Conservation (phyloP, 1,140 invertebrate genomes). For the Harpegnathos saltator region DNA sequence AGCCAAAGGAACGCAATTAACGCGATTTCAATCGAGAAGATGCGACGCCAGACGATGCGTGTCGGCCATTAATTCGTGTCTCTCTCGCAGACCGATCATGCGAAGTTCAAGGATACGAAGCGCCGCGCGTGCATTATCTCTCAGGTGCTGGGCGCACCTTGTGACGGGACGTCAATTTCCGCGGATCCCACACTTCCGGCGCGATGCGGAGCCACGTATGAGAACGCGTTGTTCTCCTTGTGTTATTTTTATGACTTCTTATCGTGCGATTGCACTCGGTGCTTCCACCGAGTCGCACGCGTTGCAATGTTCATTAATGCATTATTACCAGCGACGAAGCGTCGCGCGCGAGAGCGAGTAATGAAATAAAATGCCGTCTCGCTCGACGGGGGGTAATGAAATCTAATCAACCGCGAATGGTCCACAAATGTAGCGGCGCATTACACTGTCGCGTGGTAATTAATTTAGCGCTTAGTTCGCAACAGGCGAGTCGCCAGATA, state of each 20-base stretch:
- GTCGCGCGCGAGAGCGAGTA: background rate
- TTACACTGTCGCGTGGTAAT: constrained; percentile 10
- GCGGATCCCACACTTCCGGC: background rate
- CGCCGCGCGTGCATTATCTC: background rate
- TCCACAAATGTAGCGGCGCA: constrained; percentile 1
- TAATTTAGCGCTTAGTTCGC: constrained; percentile 26
- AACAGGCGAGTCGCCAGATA: background rate
- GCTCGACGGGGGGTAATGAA: background rate
- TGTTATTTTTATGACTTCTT: background rate
- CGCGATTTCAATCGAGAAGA: constrained; percentile 5
- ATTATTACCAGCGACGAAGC: background rate
- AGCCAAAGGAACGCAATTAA: background rate
- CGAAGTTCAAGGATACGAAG: constrained; percentile 1
- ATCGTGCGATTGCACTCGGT: background rate
- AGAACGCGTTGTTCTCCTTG: too few species aligned
- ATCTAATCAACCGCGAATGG: background rate
- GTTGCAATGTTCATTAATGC: background rate
- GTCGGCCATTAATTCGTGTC: background rate
- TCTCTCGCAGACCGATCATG: background rate
- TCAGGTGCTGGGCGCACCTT: background rate
- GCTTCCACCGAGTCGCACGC: background rate
- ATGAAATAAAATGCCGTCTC: background rate
- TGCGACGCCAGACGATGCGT: too few species aligned
- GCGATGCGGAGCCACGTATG: background rate
- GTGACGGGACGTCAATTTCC: background rate